Percentiles rank a stretch among this genome's conserved stretches.
phyloP scores from a whole-genome alignment of 2,888 invertebrate genomes.

The Lasioglossum villosulum region DNA sequence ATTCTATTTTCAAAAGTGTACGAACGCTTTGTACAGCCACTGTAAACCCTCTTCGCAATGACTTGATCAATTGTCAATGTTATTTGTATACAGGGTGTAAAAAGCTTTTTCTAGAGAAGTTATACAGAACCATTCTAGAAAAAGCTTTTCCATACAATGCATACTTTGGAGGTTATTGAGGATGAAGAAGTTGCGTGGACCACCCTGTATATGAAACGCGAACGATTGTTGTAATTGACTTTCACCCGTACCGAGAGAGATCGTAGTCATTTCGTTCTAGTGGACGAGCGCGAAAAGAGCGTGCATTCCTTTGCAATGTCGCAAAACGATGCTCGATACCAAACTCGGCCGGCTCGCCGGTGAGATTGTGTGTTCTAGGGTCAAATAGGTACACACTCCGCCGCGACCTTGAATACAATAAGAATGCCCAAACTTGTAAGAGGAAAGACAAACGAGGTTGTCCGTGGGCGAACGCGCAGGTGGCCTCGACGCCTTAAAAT shows the following conservation, averaged over 20 bases:
- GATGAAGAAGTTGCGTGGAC: too few species aligned
- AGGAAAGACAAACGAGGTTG: slow-evolving; percentile 80
- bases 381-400: slow-evolving; percentile 61
- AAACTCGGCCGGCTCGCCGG: slow-evolving; percentile 45
- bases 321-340: slow-evolving; percentile 43
- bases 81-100: too few species aligned
- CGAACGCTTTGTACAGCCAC: too few species aligned
- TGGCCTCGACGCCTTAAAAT: slow-evolving; percentile 83
- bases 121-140: too few species aligned
- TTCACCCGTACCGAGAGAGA: not conserved
- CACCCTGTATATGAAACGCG: not conserved
- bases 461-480: slow-evolving; percentile 79
- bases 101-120: too few species aligned
- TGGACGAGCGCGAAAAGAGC: slow-evolving; percentile 14
- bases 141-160: too few species aligned
- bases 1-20: too few species aligned
- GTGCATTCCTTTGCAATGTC: slow-evolving; percentile 23
- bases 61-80: too few species aligned
- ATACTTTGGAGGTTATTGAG: too few species aligned
- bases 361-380: slow-evolving; percentile 49
- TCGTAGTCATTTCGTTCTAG: slow-evolving; percentile 22
- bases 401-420: slow-evolving; percentile 67
- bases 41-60: too few species aligned
- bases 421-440: slow-evolving; percentile 72
- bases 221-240: not conserved